A percentile compares a stretch with the other conserved stretches of the same genome.
Conservation (phyloP, 2,797 vertebrate species). For the Heteromormyrus szaboi region DNA sequence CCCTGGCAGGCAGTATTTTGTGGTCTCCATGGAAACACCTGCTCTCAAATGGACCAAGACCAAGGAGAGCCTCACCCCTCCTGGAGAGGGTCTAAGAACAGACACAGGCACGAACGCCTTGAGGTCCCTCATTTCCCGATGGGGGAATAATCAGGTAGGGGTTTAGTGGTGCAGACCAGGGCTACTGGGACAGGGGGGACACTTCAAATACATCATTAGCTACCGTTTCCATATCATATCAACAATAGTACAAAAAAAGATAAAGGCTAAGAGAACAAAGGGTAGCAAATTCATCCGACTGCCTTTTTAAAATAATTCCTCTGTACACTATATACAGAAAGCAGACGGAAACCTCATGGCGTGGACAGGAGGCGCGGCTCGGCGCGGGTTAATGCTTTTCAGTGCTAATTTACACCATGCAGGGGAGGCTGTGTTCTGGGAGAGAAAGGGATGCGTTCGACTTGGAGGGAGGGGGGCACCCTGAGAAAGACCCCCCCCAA, state of each 20-base stretch:
- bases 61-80: background rate
- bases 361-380: background rate
- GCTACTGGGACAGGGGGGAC: background rate
- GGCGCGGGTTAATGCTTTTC: conserved; percentile 7
- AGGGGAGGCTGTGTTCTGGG: background rate
- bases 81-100: background rate
- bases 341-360: background rate
- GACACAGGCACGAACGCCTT: background rate
- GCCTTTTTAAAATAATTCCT: conserved; percentile 33
- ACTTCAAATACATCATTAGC: conserved; percentile 21
- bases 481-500: background rate
- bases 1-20: background rate
- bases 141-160: background rate
- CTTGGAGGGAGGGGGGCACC: background rate
- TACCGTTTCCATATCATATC: conserved; percentile 16
- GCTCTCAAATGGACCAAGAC: background rate
- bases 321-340: conserved; percentile 37
- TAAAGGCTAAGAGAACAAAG: conserved; percentile 12
- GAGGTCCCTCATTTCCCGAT: background rate
- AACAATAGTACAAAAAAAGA: conserved; percentile 22
- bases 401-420: conserved; percentile 17
- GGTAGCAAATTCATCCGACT: conserved; percentile 14
- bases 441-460: background rate
- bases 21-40: background rate
- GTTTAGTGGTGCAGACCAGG: conserved; percentile 1